Percentiles rank a stretch among this genome's conserved stretches.
Evolutionary conservation across 2,113 vertebrate species (phyloP).

Genomic region (Chiloscyllium plagiosum): DNA sequence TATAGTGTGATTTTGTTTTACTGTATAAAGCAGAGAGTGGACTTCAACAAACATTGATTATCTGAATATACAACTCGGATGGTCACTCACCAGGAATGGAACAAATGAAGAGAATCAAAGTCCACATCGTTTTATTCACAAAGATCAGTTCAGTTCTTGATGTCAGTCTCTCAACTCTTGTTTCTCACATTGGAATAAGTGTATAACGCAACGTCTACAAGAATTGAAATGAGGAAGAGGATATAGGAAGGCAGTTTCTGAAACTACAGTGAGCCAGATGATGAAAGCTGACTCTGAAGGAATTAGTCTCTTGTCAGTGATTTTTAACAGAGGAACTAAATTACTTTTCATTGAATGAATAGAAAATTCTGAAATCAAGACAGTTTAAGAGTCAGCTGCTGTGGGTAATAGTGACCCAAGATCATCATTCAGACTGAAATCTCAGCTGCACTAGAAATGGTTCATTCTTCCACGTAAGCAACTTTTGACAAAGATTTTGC

Average conservation of each 20-base stretch:
- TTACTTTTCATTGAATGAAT: not conserved
- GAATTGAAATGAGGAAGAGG: not conserved
- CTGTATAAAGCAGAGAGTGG: no score
- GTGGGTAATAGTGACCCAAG: not conserved
- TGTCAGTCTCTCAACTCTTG: not conserved
- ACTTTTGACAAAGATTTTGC: no score
- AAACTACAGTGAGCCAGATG: not conserved
- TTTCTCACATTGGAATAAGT: not conserved
- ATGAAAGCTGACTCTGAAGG: not conserved
- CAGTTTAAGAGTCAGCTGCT: not conserved
- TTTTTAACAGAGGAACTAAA: not conserved
- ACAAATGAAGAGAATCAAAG: not conserved
- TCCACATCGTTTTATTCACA: not conserved
- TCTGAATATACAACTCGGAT: no score
- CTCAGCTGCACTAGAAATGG: not conserved
- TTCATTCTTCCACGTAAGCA: no score
- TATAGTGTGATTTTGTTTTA: no score
- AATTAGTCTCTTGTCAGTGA: not conserved
- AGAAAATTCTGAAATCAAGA: not conserved
- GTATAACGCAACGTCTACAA: not conserved
- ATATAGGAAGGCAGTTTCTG: not conserved
- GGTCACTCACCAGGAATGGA: not conserved
- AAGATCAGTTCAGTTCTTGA: not conserved
- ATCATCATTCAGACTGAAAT: not conserved
- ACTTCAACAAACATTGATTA: no score